Conservation (phyloP, 1,140 invertebrate species). For the Ephestia elutella region DNA sequence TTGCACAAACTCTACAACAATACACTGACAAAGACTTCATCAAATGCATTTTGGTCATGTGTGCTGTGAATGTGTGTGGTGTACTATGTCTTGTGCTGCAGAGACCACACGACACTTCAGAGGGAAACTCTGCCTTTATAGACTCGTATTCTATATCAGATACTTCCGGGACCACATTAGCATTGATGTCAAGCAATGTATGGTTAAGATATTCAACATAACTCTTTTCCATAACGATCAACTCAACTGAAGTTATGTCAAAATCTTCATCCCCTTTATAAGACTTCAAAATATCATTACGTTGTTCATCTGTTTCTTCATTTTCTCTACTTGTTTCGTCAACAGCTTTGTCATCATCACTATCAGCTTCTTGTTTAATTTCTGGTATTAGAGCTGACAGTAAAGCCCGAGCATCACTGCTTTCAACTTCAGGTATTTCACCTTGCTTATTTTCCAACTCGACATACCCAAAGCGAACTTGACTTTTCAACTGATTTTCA, state of each 20-base stretch:
- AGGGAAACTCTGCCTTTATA: constrained; percentile 28
- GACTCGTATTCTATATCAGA: constrained; percentile 47
- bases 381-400: constrained; percentile 38
- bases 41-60: constrained; percentile 61
- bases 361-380: constrained; percentile 50
- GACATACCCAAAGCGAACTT: constrained; percentile 47
- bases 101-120: constrained; percentile 43
- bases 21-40: constrained; percentile 49
- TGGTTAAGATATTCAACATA: constrained; percentile 57
- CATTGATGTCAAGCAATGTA: constrained; percentile 40
- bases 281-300: constrained; percentile 29
- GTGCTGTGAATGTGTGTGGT: constrained; percentile 35
- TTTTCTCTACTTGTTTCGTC: constrained; percentile 16
- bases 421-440: constrained; percentile 10
- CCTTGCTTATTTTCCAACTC: constrained; percentile 35
- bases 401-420: constrained; percentile 7
- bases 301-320: constrained; percentile 32
- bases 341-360: constrained; percentile 26
- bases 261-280: constrained; percentile 65
- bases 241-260: constrained; percentile 61
- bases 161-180: constrained; percentile 39
- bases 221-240: constrained; percentile 52
- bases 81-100: constrained; percentile 43
- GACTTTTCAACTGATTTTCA: constrained; percentile 42
- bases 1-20: constrained; percentile 62